Base-by-base conservation (phyloP, 2,113 vertebrate genomes). In the Corythornis vintsioides region DNA sequence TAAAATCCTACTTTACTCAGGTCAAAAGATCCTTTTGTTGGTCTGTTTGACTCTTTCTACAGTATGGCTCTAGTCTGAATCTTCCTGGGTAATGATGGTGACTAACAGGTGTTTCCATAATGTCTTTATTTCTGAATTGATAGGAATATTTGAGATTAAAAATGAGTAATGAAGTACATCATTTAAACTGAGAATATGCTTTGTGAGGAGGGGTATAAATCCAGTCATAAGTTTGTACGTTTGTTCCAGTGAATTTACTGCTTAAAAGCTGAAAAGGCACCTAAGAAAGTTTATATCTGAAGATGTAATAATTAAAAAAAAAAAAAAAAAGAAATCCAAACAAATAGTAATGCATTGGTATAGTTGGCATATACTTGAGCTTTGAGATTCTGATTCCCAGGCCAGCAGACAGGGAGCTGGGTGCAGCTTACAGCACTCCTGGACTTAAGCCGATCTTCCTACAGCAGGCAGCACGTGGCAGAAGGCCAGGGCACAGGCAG, bases 371-470 rank as follows among this genome's bases (percentile, higher is more conserved):
- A 10, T 17, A 6, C 29, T 60, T 56, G 60, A 33, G 42, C 28
- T 80, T 65, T 80, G 25, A 57, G 13, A 48, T 60, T 48, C 64
- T 57, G 9, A 9, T 86, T 83, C 45, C 10, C 55, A 57, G 15
- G 5, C 53, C 35, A 20, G 3, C 45, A 52, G 20, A 21, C 28
- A 13, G 26, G 63, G 47, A 18, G 60, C 26, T 13, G 0, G 0
- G 5, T 64, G 24, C 10, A 57, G 20, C 2, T 66, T 26, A 28
- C 7, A 38, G 38, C 38, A 38, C 38, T 38, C 33, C 43, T 61
- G 35, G 83, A 20, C 11, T 17, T 40, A 33, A 59, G 35, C 0
- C 50, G 38, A 15, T 38, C 47, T 67, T 83, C 20, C 31, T 57
- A 3, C 15, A 60, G 4, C 42, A 86, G 13, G 6, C 28, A 16